Base-by-base conservation (phyloP, 2,797 vertebrate species). In the Lacerta bilineata region DNA sequence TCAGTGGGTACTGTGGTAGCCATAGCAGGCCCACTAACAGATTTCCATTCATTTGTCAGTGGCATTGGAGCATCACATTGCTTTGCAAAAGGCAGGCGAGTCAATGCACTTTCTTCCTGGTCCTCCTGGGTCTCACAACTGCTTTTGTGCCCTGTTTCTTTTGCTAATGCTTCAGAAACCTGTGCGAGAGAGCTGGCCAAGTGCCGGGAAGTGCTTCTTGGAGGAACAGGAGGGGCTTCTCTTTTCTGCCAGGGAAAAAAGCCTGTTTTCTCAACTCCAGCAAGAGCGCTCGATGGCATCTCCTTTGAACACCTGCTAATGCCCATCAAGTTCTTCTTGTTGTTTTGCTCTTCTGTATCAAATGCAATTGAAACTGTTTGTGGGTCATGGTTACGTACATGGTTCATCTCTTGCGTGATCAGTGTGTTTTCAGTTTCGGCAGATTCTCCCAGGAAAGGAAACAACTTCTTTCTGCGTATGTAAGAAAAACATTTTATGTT, bases 131-230 rank as follows among this genome's bases (percentile, higher is more conserved):
- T 39, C 68, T 95, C 85, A 94, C 83, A 93, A 81, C 78, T 90
- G 29, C 23, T 94, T 83, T 91, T 69, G 23, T 94, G 95, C 85
- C 96, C 95, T 90, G 90, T 46, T 83, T 97, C 97, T 93, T 96
- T 96, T 84, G 96, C 83, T 87, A 95, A 89, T 55, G 94, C 95
- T 88, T 98, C 97, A 86, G 85, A 92, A 87, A 95, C 81, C 82
- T 98, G 97, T 39, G 91, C 91, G 5, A 95, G 94, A 5, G 94
- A 95, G 81, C 94, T 95, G 87, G 97, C 97, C 85, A 98, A 95
- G 93, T 98, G 98, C 94, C 98, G 97, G 95, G 98, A 99, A 86
- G 98, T 98, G 93, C 97, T 97, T 88, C 98, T 98, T 82, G 98
- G 98, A 94, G 98, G 98, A 93, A 98, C 90, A 55, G 98, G 98